Percentiles rank a stretch among this genome's conserved stretches.
Conservation (phyloP, 2,888 invertebrate species). For the Hemistola chrysoprasaria region DNA sequence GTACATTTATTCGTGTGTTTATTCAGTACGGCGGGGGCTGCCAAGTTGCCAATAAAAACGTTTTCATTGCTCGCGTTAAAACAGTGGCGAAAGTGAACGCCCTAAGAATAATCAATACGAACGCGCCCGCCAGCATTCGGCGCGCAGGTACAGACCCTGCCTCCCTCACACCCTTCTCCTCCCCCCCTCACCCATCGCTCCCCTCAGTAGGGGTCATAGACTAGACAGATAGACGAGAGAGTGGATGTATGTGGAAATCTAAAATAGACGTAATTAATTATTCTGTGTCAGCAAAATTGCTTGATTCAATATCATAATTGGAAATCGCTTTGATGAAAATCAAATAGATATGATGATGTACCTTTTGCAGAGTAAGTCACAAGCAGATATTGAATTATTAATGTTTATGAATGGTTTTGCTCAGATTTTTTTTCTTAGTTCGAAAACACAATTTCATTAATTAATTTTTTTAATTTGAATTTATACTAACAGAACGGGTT, state of each 20-base stretch:
- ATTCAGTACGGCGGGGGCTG: conserved; percentile 53
- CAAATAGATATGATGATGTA: too few relatives aligned
- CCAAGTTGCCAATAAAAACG: conserved; percentile 75
- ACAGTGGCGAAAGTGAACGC: conserved; percentile 80
- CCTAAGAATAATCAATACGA: conserved; percentile 52
- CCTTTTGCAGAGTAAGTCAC: too few relatives aligned
- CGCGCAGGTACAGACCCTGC: conserved; percentile 66
- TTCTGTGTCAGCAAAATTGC: too few relatives aligned
- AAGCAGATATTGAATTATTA: too few relatives aligned
- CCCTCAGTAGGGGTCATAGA: conserved; percentile 49
- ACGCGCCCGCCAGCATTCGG: conserved; percentile 44
- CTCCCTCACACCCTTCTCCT: conserved; percentile 43
- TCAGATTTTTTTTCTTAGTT: too few relatives aligned
- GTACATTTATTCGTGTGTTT: conserved; percentile 59
- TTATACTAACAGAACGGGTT: too few relatives aligned
- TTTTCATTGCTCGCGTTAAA: conserved; percentile 77
- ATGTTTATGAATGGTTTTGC: too few relatives aligned
- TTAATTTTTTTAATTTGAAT: too few relatives aligned
- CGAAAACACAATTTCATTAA: too few relatives aligned
- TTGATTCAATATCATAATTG: too few relatives aligned
- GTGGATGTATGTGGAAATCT: conserved; percentile 30
- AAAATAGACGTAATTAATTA: conserved; percentile 15
- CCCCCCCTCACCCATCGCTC: conserved; percentile 37
- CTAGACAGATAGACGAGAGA: conserved; percentile 45
- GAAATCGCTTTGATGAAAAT: too few relatives aligned